Base-by-base conservation (phyloP, 2,888 invertebrate genomes). In the Eilema sororculum region DNA sequence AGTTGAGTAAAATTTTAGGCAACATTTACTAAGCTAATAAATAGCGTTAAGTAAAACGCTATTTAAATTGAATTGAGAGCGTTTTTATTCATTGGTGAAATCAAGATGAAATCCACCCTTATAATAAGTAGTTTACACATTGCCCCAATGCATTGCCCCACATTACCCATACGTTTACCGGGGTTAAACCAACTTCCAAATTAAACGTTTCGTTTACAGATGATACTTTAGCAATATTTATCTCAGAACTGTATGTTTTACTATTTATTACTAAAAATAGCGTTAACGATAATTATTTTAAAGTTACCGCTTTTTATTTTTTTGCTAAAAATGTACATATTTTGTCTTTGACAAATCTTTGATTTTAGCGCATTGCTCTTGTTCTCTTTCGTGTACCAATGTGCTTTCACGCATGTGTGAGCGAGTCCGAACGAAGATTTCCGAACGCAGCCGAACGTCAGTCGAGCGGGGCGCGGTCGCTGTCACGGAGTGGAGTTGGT, bases 381-480 rank as follows among this genome's bases (percentile, higher is more conserved):
- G 83, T 88, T 91, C 92, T 90, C 86, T 91, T 91, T 93, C 90
- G 85, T 84, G 86, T 89, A 78, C 83, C 82, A 87, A 88, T 85
- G 79, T 84, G 84, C 86, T 85, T 90, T 90, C 87, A 94, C 94
- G 94, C 94, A 94, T 94, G 94, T 94, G 94, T 93, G 92, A 93
- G 92, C 94, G 93, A 95, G 93, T 78, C 84, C 89, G 92, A 90
- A 90, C 94, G 94, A 93, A 92, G 86, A 87, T 86, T 86, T 85
- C 94, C 94, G 95, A 94, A 90, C 89, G 90, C 85, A 86, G 83
- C 94, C 95, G 95, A 94, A 92, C 93, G 93, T 94, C 95, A 95
- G 95, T 95, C 94, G 94, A 95, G 95, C 95, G 95, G 95, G 95
- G 95, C 95, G 95, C 95, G 96, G 96, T 96, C 95, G 95, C 95